phyloP scores from a whole-genome alignment of 53 echinoderm and acorn worm genomes.

The Echinarachnius parma region DNA sequence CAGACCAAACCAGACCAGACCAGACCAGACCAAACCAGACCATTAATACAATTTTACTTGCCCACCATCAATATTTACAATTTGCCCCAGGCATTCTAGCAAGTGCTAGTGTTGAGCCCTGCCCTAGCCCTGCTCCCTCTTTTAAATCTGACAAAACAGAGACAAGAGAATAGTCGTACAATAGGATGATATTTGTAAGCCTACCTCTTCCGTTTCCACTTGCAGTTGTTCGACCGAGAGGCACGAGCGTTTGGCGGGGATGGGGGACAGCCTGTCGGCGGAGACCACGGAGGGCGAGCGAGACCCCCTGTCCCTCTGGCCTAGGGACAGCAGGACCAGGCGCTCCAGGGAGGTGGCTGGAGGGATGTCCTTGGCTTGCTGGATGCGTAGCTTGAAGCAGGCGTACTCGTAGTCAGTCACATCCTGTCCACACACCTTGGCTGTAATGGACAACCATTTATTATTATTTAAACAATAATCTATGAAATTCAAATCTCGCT shows the following conservation, averaged over 20 bases:
- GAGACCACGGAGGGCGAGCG: conserved; percentile 43
- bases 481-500: no score
- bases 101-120: no score
- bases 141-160: no score
- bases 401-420: conserved; percentile 41
- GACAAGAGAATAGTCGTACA: no score
- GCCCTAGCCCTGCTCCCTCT: no score
- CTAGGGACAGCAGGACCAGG: conserved; percentile 38
- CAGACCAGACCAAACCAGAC: no score
- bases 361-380: conserved; percentile 42
- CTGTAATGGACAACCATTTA: conserved; percentile 10
- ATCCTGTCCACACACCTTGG: conserved; percentile 39
- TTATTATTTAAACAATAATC: no score
- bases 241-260: conserved; percentile 26
- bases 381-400: conserved; percentile 28
- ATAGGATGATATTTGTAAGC: no score
- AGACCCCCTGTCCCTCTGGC: conserved; percentile 28
- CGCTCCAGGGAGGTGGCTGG: conserved; percentile 39
- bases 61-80: no score
- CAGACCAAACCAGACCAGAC: no score
- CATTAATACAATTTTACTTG: no score
- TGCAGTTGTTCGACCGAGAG: conserved; percentile 26
- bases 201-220: conserved; percentile 34
- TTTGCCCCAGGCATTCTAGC: no score
- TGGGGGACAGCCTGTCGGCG: conserved; percentile 37